These are phyloP conservation scores for Coelinius sp. DNA, from an alignment of 2,888 invertebrate species.

Conservation along the genomic window DNA sequence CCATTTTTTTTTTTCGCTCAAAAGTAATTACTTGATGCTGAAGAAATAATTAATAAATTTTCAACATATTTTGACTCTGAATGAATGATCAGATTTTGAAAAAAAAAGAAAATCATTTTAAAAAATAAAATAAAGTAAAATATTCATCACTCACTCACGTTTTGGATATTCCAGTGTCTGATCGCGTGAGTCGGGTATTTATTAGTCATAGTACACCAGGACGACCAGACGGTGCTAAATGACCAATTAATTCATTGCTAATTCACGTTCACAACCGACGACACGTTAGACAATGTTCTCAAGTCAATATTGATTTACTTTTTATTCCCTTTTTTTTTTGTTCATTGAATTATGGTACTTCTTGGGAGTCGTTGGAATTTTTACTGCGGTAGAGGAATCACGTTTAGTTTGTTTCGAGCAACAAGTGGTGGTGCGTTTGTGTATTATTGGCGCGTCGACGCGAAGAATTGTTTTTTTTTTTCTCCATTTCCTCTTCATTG, in stretches of 20 bases:
- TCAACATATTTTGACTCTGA: no score
- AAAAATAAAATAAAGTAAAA: not conserved
- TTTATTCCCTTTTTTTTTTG: not conserved
- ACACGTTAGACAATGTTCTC: slow-evolving; percentile 6
- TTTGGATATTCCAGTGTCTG: not conserved
- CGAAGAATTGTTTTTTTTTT: slow-evolving; percentile 21
- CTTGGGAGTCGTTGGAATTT: not conserved
- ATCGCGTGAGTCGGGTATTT: slow-evolving; percentile 22
- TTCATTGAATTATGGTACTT: not conserved
- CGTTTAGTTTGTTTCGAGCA: slow-evolving; percentile 42
- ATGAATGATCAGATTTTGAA: no score
- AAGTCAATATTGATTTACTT: slow-evolving; percentile 19
- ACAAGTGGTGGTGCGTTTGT: slow-evolving; percentile 48
- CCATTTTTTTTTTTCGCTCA: no score
- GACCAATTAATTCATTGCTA: slow-evolving; percentile 29
- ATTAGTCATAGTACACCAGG: slow-evolving; percentile 11
- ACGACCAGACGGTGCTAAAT: slow-evolving; percentile 17
- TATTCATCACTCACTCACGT: not conserved
- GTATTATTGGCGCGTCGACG: slow-evolving; percentile 27
- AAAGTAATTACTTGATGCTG: no score
- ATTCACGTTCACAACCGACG: slow-evolving; percentile 19
- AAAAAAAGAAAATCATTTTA: no score
- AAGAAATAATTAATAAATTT: no score
- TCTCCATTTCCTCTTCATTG: not conserved
- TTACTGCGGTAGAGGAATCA: not conserved